These are phyloP conservation scores for Drosophila paulistorum DNA, from an alignment of 1,140 invertebrate genomes.

Conservation along the genomic window DNA sequence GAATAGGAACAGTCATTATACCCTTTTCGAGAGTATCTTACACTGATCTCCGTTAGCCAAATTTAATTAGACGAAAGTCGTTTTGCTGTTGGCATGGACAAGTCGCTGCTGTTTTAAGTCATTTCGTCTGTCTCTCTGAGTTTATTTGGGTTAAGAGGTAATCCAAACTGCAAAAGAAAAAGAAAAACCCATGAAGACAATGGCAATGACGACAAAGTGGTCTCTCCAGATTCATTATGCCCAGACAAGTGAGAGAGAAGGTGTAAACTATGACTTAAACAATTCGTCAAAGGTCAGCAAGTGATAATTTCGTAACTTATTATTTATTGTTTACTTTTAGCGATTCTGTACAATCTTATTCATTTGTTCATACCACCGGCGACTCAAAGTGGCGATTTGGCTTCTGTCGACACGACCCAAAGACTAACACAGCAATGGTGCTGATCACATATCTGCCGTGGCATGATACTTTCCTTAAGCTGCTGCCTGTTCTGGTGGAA, in stretches of 20 bases:
- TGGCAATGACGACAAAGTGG: neutral
- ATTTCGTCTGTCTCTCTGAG: slow-evolving; percentile 32
- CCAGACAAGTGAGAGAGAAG: neutral
- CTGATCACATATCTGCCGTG: slow-evolving; percentile 94
- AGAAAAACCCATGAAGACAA: slow-evolving; percentile 20
- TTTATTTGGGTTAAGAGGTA: slow-evolving; percentile 62
- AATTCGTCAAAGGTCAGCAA: neutral
- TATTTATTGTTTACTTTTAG: slow-evolving; percentile 31
- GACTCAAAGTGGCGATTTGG: slow-evolving; percentile 98
- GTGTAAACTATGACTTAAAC: neutral
- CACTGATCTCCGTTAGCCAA: slow-evolving; percentile 2
- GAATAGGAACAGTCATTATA: neutral
- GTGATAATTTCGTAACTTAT: neutral
- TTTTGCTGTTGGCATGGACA: slow-evolving; percentile 12
- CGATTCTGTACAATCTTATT: slow-evolving; percentile 85
- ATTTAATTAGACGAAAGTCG: slow-evolving; percentile 46
- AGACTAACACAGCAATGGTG: slow-evolving; percentile 90
- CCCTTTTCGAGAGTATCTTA: neutral
- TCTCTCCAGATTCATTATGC: slow-evolving; percentile 46
- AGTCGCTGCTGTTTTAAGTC: slow-evolving; percentile 26
- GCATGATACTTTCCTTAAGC: slow-evolving; percentile 98
- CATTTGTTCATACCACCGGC: slow-evolving; percentile 95
- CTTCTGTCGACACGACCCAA: slow-evolving; percentile 95
- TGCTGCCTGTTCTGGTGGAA: slow-evolving; percentile 82
- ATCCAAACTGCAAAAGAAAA: too few species aligned